Percentiles rank a stretch among this genome's conserved stretches.
These are phyloP conservation scores for Galerucella calmariensis DNA, from an alignment of 2,888 invertebrate genomes.

Conservation along the genomic window DNA sequence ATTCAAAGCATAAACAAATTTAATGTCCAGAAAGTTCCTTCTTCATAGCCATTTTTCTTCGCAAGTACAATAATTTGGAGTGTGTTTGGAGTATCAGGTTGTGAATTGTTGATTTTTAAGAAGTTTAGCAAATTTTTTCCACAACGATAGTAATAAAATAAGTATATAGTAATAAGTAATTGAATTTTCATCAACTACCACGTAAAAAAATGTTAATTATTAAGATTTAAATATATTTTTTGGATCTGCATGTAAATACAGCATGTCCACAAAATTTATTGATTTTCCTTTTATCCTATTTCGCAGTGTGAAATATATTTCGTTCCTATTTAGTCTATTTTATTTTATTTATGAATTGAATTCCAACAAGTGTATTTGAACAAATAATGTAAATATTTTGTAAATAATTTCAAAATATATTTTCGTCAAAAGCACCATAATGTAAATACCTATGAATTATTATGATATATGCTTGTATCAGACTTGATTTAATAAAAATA, in stretches of 20 bases:
- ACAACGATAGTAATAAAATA: slow-evolving; percentile 58
- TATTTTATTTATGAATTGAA: slow-evolving; percentile 34
- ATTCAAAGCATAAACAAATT: too few relatives aligned
- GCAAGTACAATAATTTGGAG: slow-evolving; percentile 1
- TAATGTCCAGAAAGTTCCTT: neutral
- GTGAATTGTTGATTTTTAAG: slow-evolving; percentile 51
- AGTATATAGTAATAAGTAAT: slow-evolving; percentile 51
- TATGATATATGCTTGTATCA: slow-evolving; percentile 59
- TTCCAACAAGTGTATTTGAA: slow-evolving; percentile 39
- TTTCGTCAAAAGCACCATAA: slow-evolving; percentile 63
- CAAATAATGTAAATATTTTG: slow-evolving; percentile 55
- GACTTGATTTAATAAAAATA: slow-evolving; percentile 61
- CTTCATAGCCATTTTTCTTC: neutral
- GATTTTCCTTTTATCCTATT: neutral
- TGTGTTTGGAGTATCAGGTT: slow-evolving; percentile 44
- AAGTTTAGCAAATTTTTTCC: slow-evolving; percentile 38
- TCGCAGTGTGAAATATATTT: neutral
- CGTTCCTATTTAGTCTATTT: neutral
- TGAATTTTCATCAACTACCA: slow-evolving; percentile 7
- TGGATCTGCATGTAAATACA: neutral
- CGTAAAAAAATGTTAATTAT: too few relatives aligned
- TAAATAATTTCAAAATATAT: slow-evolving; percentile 62
- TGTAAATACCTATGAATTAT: slow-evolving; percentile 56
- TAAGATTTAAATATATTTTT: too few relatives aligned
- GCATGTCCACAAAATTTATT: neutral